Conservation (phyloP, 2,797 vertebrate genomes). For the Acrossocheilus wenchowensis region DNA sequence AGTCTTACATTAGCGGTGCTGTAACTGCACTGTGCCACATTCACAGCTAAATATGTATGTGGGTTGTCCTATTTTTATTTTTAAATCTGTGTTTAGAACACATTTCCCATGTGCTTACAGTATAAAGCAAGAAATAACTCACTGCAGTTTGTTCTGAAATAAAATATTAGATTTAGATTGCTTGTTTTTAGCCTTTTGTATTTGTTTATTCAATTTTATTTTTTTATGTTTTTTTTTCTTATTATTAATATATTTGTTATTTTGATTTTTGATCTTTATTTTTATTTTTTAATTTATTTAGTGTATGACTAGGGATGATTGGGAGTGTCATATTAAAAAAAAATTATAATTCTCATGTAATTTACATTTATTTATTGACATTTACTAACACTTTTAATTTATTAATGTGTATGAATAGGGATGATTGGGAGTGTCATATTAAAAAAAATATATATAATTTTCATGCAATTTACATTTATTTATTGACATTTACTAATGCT, state of each 20-base stretch:
- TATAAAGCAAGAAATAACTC: background rate
- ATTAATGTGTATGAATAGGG: background rate
- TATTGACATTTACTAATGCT: background rate
- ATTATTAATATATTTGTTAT: background rate
- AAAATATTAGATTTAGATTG: background rate
- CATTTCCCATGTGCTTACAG: background rate
- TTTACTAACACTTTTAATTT: background rate
- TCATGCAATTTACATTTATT: background rate
- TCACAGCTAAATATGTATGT: slow-evolving; percentile 1
- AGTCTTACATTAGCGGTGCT: background rate
- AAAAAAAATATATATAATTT: background rate
- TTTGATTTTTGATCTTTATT: background rate
- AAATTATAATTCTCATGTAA: background rate
- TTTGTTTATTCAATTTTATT: background rate
- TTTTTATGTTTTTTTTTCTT: background rate
- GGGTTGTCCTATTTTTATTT: background rate
- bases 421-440: background rate
- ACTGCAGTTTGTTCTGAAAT: background rate
- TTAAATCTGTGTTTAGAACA: background rate
- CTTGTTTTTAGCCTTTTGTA: background rate
- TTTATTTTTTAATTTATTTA: background rate
- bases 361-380: background rate
- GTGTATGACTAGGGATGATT: background rate
- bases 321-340: background rate
- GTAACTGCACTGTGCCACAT: background rate